Evolutionary conservation across 2,113 vertebrate genomes (phyloP), one percentile per base, ranked within the genome.

Genomic region (Marmota flaviventris): DNA sequence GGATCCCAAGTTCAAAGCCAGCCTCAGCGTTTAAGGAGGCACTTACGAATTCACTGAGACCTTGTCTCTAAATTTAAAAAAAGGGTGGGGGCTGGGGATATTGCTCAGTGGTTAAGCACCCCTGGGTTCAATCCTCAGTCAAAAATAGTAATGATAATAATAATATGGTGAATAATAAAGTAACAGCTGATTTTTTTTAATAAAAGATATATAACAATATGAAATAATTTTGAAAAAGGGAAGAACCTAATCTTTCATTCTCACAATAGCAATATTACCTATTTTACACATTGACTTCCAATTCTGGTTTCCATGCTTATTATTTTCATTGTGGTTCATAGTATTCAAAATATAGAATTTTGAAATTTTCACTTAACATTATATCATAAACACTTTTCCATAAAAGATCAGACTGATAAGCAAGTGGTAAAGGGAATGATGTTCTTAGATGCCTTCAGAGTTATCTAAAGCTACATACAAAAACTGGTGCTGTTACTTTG

Each of bases 161-260:
- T 65, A 27, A 65, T 29, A 65, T 10, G 2, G 5, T 73, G 70
- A 84, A 58, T 73, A 63, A 37, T 95, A 45, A 97, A 86, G 34
- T 79, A 85, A 51, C 82, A 18, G 45, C 25, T 89, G 51, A 69
- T 53, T 63, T 85, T 89, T 70, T 72, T 25, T 0, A 45, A 70
- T 51, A 84, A 48, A 86, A 78, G 27, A 51, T 72, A 72, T n/a
- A 73, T 75, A n/a, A 69, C 51, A 76, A 39, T n/a, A 3, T 85
- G 56, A 89, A 95, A 48, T 91, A 91, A n/a, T 83, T 96, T 94
- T 82, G 51, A 45, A 76, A 92, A 93, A 89, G 48, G 20, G 29
- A 32, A 73, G 42, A 29, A 84, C 69, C 11, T 32, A 85, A 63
- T 73, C 20, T 7, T 56, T 14, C 4, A 79, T 12, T 81, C 20